Evolutionary conservation across 2,888 invertebrate genomes (phyloP).

Genomic region (Phaedon cochleariae): DNA sequence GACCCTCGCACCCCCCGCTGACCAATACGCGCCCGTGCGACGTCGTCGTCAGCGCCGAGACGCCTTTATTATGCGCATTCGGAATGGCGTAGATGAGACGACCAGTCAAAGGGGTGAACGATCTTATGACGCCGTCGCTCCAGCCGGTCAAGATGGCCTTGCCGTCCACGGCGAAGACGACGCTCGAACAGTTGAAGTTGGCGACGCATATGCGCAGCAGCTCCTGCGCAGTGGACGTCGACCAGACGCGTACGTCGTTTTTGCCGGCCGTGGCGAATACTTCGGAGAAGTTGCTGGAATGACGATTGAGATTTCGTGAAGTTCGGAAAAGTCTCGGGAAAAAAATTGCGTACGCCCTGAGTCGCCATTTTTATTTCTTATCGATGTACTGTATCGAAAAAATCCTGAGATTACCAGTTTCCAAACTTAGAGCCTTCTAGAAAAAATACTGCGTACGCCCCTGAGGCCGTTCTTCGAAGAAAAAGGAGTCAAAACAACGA

Average conservation of each 20-base stretch:
- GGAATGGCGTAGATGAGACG: conserved; percentile 82
- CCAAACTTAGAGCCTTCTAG: no score
- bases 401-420: no score
- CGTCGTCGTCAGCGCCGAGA: conserved; percentile 82
- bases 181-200: conserved; percentile 85
- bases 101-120: conserved; percentile 85
- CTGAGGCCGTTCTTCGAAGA: no score
- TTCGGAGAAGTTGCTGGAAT: conserved; percentile 76
- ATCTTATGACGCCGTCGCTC: conserved; percentile 84
- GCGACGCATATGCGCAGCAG: conserved; percentile 82
- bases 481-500: no score
- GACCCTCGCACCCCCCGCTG: conserved; percentile 93
- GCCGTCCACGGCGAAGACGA: conserved; percentile 82
- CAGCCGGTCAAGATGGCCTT: conserved; percentile 83
- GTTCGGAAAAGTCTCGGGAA: not conserved
- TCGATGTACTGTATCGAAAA: no score
- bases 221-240: conserved; percentile 77
- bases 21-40: conserved; percentile 76
- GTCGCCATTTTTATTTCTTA: not conserved
- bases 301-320: not conserved
- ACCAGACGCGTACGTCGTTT: conserved; percentile 89
- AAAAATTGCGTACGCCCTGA: no score
- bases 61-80: conserved; percentile 90
- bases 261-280: conserved; percentile 89
- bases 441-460: no score